Conservation (phyloP, 2,113 vertebrate genomes). For the Thamnophis sirtalis region DNA sequence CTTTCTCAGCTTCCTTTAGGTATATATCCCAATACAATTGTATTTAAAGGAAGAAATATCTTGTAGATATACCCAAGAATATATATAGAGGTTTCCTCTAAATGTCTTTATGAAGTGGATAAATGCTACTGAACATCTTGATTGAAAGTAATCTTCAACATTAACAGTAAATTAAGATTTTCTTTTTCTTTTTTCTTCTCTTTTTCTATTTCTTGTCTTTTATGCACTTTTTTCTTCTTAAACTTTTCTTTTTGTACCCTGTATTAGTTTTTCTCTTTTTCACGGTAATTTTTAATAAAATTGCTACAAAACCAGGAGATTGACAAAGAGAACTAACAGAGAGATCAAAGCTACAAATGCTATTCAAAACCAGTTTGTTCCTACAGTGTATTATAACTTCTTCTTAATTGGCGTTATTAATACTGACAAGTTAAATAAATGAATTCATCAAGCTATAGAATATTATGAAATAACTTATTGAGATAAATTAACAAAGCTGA, state of each 20-base stretch:
- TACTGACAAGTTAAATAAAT: conserved; percentile 76
- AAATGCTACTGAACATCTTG: neutral
- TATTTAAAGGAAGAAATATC: neutral
- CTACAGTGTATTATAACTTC: conserved; percentile 55
- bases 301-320: conserved; percentile 28
- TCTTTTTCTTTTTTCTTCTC: neutral
- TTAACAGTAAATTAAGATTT: neutral
- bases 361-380: conserved; percentile 49
- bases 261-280: neutral
- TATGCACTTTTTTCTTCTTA: neutral
- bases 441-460: conserved; percentile 74
- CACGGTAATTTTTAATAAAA: neutral
- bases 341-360: conserved; percentile 52
- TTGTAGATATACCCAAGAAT: neutral
- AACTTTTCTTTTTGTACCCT: neutral
- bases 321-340: conserved; percentile 43
- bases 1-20: neutral
- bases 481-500: conserved; percentile 73
- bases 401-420: conserved; percentile 72
- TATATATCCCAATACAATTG: neutral
- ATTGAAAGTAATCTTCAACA: neutral
- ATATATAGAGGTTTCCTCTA: neutral
- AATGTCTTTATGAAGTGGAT: neutral
- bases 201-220: neutral
- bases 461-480: conserved; percentile 72